Percentiles rank a stretch among this genome's conserved stretches.
Conservation (phyloP, 2,888 invertebrate species). For the Tetramorium bicarinatum region DNA sequence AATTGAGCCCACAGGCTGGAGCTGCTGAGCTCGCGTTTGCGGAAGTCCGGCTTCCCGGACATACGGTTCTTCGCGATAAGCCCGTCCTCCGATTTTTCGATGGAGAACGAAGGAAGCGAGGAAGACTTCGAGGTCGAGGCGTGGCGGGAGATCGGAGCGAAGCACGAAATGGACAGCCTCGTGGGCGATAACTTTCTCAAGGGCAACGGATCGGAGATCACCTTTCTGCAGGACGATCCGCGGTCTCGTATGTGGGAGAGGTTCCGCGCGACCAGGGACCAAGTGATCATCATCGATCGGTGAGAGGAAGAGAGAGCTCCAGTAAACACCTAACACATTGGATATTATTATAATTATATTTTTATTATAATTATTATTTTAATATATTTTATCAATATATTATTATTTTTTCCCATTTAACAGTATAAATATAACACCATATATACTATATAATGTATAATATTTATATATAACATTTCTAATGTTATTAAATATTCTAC, state of each 20-base stretch:
- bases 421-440: too few relatives aligned
- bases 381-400: too few relatives aligned
- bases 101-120: constrained; percentile 64
- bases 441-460: too few relatives aligned
- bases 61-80: constrained; percentile 78
- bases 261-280: constrained; percentile 78
- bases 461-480: too few relatives aligned
- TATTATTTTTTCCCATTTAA: too few relatives aligned
- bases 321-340: too few relatives aligned
- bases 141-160: constrained; percentile 76
- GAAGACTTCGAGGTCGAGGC: constrained; percentile 73
- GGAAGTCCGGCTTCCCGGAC: constrained; percentile 76
- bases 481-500: too few relatives aligned
- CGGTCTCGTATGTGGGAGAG: constrained; percentile 77
- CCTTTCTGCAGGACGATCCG: constrained; percentile 76
- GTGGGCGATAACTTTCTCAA: constrained; percentile 62
- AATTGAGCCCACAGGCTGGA: constrained; percentile 73
- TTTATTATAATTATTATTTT: too few relatives aligned
- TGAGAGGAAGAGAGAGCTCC: constrained; percentile 51
- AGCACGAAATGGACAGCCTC: constrained; percentile 64
- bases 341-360: too few relatives aligned
- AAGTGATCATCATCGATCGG: constrained; percentile 81
- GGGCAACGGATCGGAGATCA: constrained; percentile 69
- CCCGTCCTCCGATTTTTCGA: constrained; percentile 52
- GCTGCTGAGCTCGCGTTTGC: constrained; percentile 77